Conservation (phyloP, 2,888 invertebrate species). For the Spisula solida region DNA sequence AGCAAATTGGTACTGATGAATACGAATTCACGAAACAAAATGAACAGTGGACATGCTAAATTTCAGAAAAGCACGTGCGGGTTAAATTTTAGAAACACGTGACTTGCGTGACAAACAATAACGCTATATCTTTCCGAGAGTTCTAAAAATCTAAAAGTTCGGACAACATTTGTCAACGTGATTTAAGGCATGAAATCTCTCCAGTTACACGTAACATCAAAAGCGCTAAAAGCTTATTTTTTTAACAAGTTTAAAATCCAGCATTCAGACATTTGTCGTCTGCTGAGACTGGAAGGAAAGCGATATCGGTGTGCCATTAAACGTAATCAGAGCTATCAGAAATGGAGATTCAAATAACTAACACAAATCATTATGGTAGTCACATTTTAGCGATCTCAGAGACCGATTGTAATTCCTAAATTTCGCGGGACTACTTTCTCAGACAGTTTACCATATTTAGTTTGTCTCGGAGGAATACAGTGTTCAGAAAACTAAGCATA, state of each 20-base stretch:
- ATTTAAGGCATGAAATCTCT: neutral
- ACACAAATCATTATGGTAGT: neutral
- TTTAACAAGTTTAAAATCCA: neutral
- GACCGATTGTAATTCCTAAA: conserved; percentile 38
- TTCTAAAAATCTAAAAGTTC: neutral
- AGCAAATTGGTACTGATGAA: too few relatives aligned
- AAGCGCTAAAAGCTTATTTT: neutral
- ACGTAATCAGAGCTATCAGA: conserved; percentile 8
- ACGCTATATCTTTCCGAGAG: neutral
- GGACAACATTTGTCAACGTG: neutral
- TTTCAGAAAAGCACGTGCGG: too few relatives aligned
- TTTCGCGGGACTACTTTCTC: conserved; percentile 46
- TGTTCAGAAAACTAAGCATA: conserved; percentile 52
- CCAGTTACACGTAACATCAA: neutral
- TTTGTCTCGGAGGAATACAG: conserved; percentile 51
- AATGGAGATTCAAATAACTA: neutral
- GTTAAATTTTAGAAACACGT: too few relatives aligned
- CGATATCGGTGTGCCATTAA: conserved; percentile 12
- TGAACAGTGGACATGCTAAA: too few relatives aligned
- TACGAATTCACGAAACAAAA: too few relatives aligned
- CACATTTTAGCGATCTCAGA: neutral
- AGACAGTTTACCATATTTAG: conserved; percentile 21
- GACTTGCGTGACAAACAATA: too few relatives aligned
- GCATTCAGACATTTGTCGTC: neutral
- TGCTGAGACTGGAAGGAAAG: neutral